Conservation (phyloP, 2,113 vertebrate species). For the Neofelis nebulosa region DNA sequence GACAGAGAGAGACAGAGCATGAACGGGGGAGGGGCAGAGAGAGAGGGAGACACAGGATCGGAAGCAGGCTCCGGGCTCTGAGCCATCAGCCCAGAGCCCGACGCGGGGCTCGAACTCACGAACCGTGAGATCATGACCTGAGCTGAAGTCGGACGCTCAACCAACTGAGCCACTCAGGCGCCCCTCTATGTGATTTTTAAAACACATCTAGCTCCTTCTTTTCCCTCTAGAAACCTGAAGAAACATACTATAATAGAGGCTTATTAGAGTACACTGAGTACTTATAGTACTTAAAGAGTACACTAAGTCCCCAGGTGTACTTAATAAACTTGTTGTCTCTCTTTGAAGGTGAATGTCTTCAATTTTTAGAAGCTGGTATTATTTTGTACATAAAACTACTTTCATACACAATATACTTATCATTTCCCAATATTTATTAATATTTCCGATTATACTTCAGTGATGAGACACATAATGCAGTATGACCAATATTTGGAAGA, state of each 20-base stretch:
- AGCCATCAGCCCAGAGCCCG: no score
- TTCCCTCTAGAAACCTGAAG: not conserved
- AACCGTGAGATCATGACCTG: no score
- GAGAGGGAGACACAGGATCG: no score
- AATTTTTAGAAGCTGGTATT: not conserved
- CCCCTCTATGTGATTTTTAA: not conserved
- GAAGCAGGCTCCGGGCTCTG: no score
- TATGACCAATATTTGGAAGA: not conserved
- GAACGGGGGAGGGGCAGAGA: no score
- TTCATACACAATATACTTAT: not conserved
- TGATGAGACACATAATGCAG: not conserved
- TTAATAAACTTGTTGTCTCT: not conserved
- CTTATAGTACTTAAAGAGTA: no score
- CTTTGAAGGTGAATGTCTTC: not conserved
- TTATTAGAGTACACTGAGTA: no score
- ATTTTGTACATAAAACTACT: not conserved
- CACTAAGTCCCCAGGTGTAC: not conserved
- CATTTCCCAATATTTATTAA: not conserved
- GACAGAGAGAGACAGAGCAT: no score
- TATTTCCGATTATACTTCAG: not conserved
- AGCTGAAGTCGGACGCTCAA: no score
- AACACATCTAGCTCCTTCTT: not conserved
- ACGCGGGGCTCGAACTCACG: no score
- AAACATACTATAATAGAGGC: not conserved
- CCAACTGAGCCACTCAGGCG: no score